phyloP scores from a whole-genome alignment of 2,888 invertebrate genomes.

The Tiliacea aurago region DNA sequence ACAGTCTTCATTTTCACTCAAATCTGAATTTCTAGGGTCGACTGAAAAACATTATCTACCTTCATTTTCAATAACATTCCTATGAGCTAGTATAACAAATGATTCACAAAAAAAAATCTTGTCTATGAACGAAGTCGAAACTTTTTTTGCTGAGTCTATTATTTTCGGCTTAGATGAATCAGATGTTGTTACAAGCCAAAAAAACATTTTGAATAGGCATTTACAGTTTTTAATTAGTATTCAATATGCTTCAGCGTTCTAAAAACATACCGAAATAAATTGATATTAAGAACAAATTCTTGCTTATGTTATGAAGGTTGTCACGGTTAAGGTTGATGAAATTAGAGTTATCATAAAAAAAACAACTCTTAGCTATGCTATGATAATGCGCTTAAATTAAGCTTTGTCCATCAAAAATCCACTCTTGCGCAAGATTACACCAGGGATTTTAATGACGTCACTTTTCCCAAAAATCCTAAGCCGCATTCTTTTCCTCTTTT shows the following conservation, averaged over 20 bases:
- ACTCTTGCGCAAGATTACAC: slow-evolving; percentile 29
- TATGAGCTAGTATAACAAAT: slow-evolving; percentile 13
- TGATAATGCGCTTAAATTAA: slow-evolving; percentile 14
- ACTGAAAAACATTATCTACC: neutral
- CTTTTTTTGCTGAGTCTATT: slow-evolving; percentile 38
- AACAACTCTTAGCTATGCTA: neutral
- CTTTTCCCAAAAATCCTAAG: slow-evolving; percentile 39
- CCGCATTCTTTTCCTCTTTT: slow-evolving; percentile 48
- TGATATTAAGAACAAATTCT: slow-evolving; percentile 6
- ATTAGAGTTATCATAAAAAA: neutral
- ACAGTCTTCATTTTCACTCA: neutral
- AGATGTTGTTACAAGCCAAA: slow-evolving; percentile 23
- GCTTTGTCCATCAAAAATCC: slow-evolving; percentile 29
- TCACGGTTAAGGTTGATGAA: neutral
- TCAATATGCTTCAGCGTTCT: neutral
- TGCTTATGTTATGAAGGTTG: neutral
- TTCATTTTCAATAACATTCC: slow-evolving; percentile 15
- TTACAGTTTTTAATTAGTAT: slow-evolving; percentile 32
- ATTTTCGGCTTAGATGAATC: slow-evolving; percentile 58
- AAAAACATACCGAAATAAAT: neutral
- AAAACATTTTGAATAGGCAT: slow-evolving; percentile 19
- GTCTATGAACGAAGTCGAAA: slow-evolving; percentile 25
- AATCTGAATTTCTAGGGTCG: neutral
- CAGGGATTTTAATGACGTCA: slow-evolving; percentile 57
- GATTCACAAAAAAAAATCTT: slow-evolving; percentile 34